phyloP scores from a whole-genome alignment of 2,888 invertebrate genomes.

The Drosophila quasianomalipes region DNA sequence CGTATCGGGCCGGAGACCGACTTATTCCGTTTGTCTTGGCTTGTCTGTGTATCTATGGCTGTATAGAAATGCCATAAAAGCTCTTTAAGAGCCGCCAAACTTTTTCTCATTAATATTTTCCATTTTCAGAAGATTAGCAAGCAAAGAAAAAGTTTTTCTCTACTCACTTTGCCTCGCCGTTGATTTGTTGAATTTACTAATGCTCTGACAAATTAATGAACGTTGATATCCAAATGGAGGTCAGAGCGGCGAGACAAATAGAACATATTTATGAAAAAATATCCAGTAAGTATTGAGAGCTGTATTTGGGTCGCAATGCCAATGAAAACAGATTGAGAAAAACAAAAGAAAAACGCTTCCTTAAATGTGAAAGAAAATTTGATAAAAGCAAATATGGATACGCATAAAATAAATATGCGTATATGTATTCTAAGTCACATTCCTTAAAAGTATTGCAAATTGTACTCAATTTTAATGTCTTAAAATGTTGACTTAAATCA shows the following conservation, averaged over 20 bases:
- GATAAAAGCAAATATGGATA: background rate
- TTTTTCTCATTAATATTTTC: conserved; percentile 80
- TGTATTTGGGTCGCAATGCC: background rate
- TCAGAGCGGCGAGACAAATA: conserved; percentile 26
- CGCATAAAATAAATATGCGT: background rate
- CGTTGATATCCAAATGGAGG: conserved; percentile 38
- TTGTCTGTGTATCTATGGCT: conserved; percentile 16
- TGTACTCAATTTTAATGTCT: background rate
- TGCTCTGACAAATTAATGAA: conserved; percentile 47
- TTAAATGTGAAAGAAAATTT: background rate
- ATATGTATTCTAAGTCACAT: no score
- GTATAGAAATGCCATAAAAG: conserved; percentile 68
- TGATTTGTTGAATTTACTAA: conserved; percentile 60
- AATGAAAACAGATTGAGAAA: background rate
- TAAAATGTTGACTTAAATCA: background rate
- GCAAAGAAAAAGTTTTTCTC: conserved; percentile 48
- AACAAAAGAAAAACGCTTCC: background rate
- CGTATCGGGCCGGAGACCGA: conserved; percentile 6
- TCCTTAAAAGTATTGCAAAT: no score
- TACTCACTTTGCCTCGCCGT: conserved; percentile 23
- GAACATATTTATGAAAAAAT: background rate
- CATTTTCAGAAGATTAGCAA: conserved; percentile 73
- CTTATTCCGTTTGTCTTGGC: conserved; percentile 4
- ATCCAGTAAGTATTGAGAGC: background rate
- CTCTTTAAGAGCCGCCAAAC: conserved; percentile 46